Evolutionary conservation across 2,113 vertebrate species (phyloP).

Genomic region (Pteropus alecto): DNA sequence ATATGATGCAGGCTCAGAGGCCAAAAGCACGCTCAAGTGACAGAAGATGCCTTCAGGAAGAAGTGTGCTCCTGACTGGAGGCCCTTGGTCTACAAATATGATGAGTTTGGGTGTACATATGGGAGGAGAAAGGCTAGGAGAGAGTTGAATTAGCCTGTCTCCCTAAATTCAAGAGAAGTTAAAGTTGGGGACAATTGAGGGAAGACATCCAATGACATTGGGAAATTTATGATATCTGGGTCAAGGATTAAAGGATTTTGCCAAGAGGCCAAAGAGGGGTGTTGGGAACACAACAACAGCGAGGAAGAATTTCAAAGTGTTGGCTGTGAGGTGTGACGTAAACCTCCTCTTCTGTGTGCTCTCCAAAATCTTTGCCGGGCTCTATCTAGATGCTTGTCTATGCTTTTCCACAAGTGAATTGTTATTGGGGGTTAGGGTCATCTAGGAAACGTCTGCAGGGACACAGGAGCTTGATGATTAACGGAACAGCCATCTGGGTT

Average conservation of each 20-base stretch:
- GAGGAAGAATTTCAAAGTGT: not conserved
- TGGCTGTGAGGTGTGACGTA: not conserved
- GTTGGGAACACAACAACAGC: accelerated
- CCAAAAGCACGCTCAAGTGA: not conserved
- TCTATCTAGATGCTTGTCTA: not conserved
- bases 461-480: not conserved
- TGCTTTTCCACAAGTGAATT: not conserved
- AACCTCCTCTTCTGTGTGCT: not conserved
- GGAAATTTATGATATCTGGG: not conserved
- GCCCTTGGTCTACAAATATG: not conserved
- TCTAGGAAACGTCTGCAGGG: not conserved
- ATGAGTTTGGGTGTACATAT: accelerated
- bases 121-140: not conserved
- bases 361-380: not conserved
- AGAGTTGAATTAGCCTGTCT: not conserved
- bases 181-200: not conserved
- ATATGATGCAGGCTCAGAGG: not conserved
- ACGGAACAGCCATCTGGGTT: not conserved
- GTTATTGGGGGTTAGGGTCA: not conserved
- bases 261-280: not conserved
- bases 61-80: too few species aligned
- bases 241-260: not conserved
- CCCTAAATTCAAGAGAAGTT: not conserved
- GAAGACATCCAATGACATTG: not conserved
- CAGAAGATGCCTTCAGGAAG: not conserved